Conservation (phyloP, 2,888 invertebrate species). For the Alviniconcha strummeri region DNA sequence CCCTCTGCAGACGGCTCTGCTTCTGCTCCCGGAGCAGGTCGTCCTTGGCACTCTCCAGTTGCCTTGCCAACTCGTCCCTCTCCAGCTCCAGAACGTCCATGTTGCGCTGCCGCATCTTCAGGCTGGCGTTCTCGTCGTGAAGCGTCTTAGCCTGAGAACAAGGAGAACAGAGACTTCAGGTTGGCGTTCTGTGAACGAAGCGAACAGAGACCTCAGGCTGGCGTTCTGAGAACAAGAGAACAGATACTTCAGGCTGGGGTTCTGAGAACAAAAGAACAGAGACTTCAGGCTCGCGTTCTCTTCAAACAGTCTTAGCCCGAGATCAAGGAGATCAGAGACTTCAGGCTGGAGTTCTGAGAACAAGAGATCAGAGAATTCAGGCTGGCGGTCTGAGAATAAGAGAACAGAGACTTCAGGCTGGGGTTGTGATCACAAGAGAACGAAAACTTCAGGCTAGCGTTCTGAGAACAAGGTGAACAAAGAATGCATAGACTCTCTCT, state of each 20-base stretch:
- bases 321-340: neutral
- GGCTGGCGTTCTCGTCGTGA: slow-evolving; percentile 59
- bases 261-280: neutral
- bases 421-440: neutral
- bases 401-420: neutral
- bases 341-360: neutral
- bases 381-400: neutral
- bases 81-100: slow-evolving; percentile 61
- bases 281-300: slow-evolving; percentile 59
- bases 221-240: neutral
- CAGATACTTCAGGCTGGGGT: neutral
- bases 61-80: slow-evolving; percentile 65
- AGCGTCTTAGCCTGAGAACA: slow-evolving; percentile 43
- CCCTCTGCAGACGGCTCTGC: slow-evolving; percentile 57
- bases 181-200: neutral
- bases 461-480: neutral
- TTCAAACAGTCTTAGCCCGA: slow-evolving; percentile 51
- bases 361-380: neutral
- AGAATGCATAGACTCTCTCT: no score
- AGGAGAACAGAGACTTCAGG: neutral
- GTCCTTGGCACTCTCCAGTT: slow-evolving; percentile 64
- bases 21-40: slow-evolving; percentile 67
- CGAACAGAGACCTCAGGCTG: neutral
- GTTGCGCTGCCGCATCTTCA: slow-evolving; percentile 54
- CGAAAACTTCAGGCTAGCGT: slow-evolving; percentile 49